phyloP scores from a whole-genome alignment of 2,888 invertebrate genomes.

The Pristionchus entomophagus region DNA sequence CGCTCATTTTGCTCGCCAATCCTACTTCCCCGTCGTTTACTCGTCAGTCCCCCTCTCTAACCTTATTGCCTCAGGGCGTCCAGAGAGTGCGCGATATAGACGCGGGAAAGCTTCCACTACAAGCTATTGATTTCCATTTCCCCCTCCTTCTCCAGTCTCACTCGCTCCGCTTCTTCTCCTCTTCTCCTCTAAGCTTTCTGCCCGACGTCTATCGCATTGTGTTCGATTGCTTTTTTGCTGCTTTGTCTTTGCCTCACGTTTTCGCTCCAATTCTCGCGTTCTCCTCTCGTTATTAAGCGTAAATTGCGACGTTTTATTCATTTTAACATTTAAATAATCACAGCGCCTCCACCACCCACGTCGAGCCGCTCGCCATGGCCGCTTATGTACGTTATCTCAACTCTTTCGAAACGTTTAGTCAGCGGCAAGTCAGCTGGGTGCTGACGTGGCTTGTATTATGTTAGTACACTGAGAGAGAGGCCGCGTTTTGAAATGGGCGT shows the following conservation, averaged over 20 bases:
- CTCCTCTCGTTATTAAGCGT: too few relatives aligned
- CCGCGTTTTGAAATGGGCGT: too few relatives aligned
- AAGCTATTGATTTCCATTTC: slow-evolving; percentile 38
- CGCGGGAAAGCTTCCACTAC: neutral
- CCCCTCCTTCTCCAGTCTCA: neutral
- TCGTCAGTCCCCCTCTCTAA: slow-evolving; percentile 23
- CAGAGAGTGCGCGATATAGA: slow-evolving; percentile 10
- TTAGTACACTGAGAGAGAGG: too few relatives aligned
- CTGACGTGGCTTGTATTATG: too few relatives aligned
- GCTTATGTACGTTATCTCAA: too few relatives aligned
- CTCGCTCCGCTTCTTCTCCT: neutral
- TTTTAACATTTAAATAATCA: too few relatives aligned
- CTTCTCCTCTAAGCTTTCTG: neutral
- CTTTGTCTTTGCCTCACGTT: neutral
- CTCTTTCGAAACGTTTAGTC: too few relatives aligned
- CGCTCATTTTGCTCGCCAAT: slow-evolving; percentile 6
- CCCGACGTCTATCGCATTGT: neutral
- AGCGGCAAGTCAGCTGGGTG: too few relatives aligned
- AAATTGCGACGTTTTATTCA: too few relatives aligned
- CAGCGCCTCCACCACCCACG: too few relatives aligned
- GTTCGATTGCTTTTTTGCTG: neutral
- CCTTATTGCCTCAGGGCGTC: slow-evolving; percentile 8
- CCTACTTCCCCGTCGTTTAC: slow-evolving; percentile 8
- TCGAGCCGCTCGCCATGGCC: too few relatives aligned
- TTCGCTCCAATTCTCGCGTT: too few relatives aligned